Base-by-base conservation (phyloP, 2,888 invertebrate species). In the Timandra comae region DNA sequence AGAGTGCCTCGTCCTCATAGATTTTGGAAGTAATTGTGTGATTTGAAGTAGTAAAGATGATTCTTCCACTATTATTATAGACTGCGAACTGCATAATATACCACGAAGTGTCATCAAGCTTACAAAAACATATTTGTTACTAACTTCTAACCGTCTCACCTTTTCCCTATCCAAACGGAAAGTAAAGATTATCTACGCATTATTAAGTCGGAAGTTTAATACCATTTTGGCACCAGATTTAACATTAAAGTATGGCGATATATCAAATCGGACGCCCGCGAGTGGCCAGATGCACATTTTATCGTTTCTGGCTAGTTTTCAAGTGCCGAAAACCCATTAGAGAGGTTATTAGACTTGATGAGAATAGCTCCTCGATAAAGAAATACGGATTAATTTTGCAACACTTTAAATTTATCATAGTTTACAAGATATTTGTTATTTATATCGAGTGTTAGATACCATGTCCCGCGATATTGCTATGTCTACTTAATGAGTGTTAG, bases 281-380 rank as follows among this genome's bases (percentile, higher is more conserved):
- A 74, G 74, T 64, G 63, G 66, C 80, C 82, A 84, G 82, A 84
- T 74, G 81, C 63, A 58, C 64, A 56, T 63, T 74, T 78, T 80
- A 81, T 82, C 80, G 67, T 64, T 73, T 71, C 75, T 78, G 80
- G 79, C 79, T 75, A 81, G 80, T 81, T 79, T 69, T 84, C 84
- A 81, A 84, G 84, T 81, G 79, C 65, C 56, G 64, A 73, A 75
- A 75, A 65, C 53, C 77, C 81, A 84, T 84, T 82, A 82, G 75
- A 64, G 69, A n/a, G 64, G 56, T 62, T 72, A 74, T 77, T 72
- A 69, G 40, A 32, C 37, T 36, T 63, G 66, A 63, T 65, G 63
- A 61, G 64, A 69, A 68, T 75, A 73, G 68, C 64, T 20, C 20
- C 11, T 2, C 34, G 33, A 31, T 43, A 44, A 36, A 40, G 33